Conservation (phyloP, 1,140 invertebrate species). For the Orchestia grillus region DNA sequence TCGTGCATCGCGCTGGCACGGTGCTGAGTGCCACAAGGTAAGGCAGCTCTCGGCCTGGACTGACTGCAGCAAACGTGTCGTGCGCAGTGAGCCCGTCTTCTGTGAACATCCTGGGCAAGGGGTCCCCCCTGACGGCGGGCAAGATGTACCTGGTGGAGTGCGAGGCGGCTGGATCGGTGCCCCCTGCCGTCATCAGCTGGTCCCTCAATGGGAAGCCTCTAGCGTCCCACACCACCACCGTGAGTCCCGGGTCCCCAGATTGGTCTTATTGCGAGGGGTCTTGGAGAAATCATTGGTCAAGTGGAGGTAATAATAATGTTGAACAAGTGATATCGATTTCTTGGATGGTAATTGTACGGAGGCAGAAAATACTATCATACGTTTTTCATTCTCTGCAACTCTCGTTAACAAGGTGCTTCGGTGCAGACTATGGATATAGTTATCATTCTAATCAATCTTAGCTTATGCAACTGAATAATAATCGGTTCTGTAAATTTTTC, state of each 20-base stretch:
- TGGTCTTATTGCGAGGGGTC: neutral
- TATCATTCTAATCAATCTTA: no score
- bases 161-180: slow-evolving; percentile 70
- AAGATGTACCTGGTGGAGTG: slow-evolving; percentile 71
- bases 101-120: slow-evolving; percentile 69
- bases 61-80: no score
- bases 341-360: no score
- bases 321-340: no score
- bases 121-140: slow-evolving; percentile 70
- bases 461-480: neutral
- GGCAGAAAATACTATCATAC: no score
- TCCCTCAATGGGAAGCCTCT: slow-evolving; percentile 61
- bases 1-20: no score
- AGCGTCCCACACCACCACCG: neutral
- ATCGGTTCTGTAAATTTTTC: no score
- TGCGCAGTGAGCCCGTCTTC: slow-evolving; percentile 71
- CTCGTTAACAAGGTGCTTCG: no score
- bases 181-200: slow-evolving; percentile 66
- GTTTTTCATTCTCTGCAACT: no score
- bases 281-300: neutral
- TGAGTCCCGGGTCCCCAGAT: slow-evolving; percentile 6
- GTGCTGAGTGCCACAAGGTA: neutral
- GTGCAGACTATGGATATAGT: no score
- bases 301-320: no score
- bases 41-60: neutral